Evolutionary conservation across 2,113 vertebrate species (phyloP).

Genomic region (Hyla sarda): DNA sequence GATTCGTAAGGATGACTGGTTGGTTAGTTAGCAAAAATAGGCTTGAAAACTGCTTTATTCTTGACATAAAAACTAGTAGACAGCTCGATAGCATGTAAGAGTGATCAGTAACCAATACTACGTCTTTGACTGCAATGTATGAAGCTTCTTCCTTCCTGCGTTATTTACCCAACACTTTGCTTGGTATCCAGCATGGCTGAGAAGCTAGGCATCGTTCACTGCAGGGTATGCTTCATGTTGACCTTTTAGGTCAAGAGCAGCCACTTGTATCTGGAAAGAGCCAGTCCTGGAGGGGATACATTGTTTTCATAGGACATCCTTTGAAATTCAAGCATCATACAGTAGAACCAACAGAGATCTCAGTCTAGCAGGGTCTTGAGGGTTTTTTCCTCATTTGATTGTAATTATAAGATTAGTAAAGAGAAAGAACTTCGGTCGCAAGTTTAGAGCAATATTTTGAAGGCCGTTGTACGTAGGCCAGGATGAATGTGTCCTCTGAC

Average conservation of each 20-base stretch:
- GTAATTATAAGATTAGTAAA: conserved; percentile 14
- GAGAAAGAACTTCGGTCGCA: neutral
- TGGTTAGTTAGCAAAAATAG: too few species aligned
- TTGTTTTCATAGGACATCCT: neutral
- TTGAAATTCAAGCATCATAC: neutral
- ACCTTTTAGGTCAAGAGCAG: neutral
- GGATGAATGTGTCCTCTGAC: conserved; percentile 18
- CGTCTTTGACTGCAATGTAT: too few species aligned
- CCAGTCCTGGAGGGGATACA: neutral
- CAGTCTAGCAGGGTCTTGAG: neutral
- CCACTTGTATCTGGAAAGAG: neutral
- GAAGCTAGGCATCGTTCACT: neutral
- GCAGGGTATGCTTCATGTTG: neutral
- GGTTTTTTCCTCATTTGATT: neutral
- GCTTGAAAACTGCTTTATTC: too few species aligned
- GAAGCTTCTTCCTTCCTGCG: too few species aligned
- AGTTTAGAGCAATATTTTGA: conserved; percentile 34
- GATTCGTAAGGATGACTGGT: too few species aligned
- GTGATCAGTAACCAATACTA: too few species aligned
- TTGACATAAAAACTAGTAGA: too few species aligned
- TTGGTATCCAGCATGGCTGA: neutral
- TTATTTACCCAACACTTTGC: neutral
- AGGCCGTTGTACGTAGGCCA: neutral
- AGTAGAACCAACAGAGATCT: neutral
- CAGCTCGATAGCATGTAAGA: too few species aligned